phyloP scores from a whole-genome alignment of 2,797 vertebrate genomes.

The Etheostoma nigrum region DNA sequence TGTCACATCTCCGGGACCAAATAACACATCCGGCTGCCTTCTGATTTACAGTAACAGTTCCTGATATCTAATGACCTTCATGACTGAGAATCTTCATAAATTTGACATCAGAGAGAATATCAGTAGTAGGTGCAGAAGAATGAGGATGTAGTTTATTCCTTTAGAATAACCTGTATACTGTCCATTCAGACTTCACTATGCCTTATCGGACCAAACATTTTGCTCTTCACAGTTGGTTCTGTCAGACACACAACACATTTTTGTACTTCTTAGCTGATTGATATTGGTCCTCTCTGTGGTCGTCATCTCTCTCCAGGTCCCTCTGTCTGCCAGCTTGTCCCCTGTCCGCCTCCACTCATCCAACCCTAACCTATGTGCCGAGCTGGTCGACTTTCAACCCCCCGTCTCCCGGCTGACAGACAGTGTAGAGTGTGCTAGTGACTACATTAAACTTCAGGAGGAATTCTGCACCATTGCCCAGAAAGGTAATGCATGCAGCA shows the following conservation, averaged over 20 bases:
- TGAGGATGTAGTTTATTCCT: background rate
- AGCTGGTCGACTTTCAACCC: conserved; percentile 92
- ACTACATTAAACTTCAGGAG: conserved; percentile 98
- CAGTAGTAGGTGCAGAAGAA: conserved; percentile 6
- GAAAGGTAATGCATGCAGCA: conserved; percentile 88
- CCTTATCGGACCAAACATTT: background rate
- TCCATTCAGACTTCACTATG: background rate
- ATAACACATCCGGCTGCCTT: background rate
- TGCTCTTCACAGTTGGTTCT: conserved; percentile 5
- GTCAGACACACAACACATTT: conserved; percentile 25
- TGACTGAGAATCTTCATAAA: background rate
- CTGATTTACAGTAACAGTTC: background rate
- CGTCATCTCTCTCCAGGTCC: conserved; percentile 85
- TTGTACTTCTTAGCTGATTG: conserved; percentile 26
- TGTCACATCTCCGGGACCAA: background rate
- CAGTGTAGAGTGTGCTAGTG: conserved; percentile 89
- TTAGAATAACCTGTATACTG: background rate
- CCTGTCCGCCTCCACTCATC: conserved; percentile 95
- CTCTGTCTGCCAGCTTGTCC: conserved; percentile 94
- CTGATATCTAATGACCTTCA: background rate
- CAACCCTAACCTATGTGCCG: conserved; percentile 97
- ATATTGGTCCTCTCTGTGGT: conserved; percentile 31
- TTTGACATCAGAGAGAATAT: conserved; percentile 5
- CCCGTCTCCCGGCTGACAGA: conserved; percentile 89
- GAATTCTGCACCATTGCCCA: conserved; percentile 98